These are phyloP conservation scores for Pelobates cultripes DNA, from an alignment of 2,797 vertebrate species.

Conservation along the genomic window DNA sequence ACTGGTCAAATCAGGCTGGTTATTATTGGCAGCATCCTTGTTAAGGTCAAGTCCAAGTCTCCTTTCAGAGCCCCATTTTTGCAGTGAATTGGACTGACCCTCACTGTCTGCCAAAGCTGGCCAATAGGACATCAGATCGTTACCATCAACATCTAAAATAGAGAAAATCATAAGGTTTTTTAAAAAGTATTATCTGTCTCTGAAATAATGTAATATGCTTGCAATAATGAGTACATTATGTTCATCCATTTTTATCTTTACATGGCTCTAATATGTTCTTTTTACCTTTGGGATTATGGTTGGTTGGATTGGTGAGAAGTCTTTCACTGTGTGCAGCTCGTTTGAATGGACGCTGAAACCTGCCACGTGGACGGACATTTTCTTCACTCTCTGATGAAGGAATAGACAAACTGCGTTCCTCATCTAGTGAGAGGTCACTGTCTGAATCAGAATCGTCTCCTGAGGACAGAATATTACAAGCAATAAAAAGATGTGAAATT, in stretches of 20 bases:
- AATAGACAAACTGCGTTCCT: constrained; percentile 94
- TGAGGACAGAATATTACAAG: constrained; percentile 56
- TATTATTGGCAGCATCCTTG: constrained; percentile 95
- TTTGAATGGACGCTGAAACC: constrained; percentile 90
- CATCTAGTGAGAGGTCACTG: constrained; percentile 94
- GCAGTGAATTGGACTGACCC: constrained; percentile 83
- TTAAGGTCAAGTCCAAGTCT: constrained; percentile 89
- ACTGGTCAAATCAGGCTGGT: constrained; percentile 91
- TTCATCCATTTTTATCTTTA: no score
- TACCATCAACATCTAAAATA: constrained; percentile 89
- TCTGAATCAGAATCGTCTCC: constrained; percentile 95
- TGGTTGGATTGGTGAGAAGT: constrained; percentile 86
- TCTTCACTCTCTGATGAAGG: constrained; percentile 97
- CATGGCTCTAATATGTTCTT: not conserved
- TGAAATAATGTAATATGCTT: no score
- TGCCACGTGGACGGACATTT: constrained; percentile 89
- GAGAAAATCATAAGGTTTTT: constrained; percentile 26
- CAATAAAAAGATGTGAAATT: no score
- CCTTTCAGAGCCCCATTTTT: constrained; percentile 97
- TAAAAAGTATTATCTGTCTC: no score
- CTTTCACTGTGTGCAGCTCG: constrained; percentile 89
- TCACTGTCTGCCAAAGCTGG: constrained; percentile 91
- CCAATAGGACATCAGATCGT: constrained; percentile 96
- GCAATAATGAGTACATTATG: no score
- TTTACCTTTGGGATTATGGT: constrained; percentile 89